These are phyloP conservation scores for Eulemur rubriventer DNA, from an alignment of 2,797 vertebrate genomes.

Conservation along the genomic window DNA sequence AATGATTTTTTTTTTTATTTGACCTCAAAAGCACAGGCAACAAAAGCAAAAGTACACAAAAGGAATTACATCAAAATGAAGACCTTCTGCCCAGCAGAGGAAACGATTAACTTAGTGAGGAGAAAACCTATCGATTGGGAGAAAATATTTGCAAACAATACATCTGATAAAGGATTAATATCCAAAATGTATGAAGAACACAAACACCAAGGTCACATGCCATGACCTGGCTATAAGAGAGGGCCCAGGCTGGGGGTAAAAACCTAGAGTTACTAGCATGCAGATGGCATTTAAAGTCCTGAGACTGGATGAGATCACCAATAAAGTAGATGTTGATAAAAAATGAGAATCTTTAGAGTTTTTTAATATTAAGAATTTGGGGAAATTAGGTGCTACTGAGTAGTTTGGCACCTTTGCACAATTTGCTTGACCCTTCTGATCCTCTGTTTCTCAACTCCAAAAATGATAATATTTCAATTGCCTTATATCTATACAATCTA, in stretches of 20 bases:
- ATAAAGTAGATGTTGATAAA: neutral
- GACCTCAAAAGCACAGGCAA: neutral
- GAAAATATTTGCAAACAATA: neutral
- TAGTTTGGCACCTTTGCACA: neutral
- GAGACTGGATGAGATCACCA: neutral
- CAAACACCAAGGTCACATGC: neutral
- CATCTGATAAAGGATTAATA: neutral
- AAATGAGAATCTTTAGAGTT: neutral
- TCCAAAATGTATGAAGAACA: neutral
- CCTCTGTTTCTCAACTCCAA: neutral
- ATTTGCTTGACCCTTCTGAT: neutral
- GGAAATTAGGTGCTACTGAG: neutral
- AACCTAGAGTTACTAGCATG: neutral
- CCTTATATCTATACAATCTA: neutral
- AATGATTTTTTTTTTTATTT: neutral
- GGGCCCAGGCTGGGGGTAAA: neutral
- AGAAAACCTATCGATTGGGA: neutral
- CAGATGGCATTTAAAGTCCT: neutral
- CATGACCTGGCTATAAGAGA: neutral
- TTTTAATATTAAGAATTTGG: neutral
- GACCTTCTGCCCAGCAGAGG: neutral
- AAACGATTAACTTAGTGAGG: neutral
- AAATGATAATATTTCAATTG: neutral
- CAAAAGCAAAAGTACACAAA: neutral
- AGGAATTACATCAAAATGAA: neutral